Evolutionary conservation across 2,797 vertebrate species (phyloP), one percentile per base, ranked within the genome.

Genomic region (Danio choprae): DNA sequence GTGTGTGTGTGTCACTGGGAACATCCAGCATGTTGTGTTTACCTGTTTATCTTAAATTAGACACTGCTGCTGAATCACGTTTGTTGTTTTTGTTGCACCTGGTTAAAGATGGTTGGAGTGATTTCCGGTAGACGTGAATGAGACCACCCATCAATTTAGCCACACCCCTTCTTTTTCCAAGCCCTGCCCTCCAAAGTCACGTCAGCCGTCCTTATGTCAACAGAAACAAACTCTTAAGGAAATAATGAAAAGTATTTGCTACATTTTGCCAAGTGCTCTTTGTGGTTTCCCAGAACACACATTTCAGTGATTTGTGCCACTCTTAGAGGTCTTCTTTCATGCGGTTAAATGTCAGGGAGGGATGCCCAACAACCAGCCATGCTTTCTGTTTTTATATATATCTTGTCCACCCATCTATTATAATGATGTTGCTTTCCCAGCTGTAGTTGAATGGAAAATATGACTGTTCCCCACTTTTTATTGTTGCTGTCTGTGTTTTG

Each of bases 1-100:
- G 56, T 72, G 58, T 43, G 20, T 71, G 48, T 71, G 36, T 80
- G 67, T 41, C 48, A 63, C 53, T 41, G 77, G 74, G 18, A 79
- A 64, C 18, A 29, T 15, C 48, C 38, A 55, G 44, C 36, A n/a
- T 78, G 29, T 29, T 29, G 48, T 71, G 77, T 53, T 79, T 51
- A 63, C 56, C 67, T 79, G 65, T 7, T 80, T 83, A 62, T 46
- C 83, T 81, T 82, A 87, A 87, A 88, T 90, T 86, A 91, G 79
- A 64, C 70, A 48, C 13, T 81, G 87, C 83, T 89, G 85, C 87
- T 84, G 80, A 83, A 81, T 74, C 82, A 50, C 56, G 50, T 36
- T 73, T 80, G 58, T 72, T 64, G 68, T 80, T 73, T 67, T 62
- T n/a, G n/a, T 65, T 71, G 18, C 11, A 55, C 40, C 11, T 48